phyloP scores from a whole-genome alignment of 2,888 invertebrate species.

The Erebia ligea region DNA sequence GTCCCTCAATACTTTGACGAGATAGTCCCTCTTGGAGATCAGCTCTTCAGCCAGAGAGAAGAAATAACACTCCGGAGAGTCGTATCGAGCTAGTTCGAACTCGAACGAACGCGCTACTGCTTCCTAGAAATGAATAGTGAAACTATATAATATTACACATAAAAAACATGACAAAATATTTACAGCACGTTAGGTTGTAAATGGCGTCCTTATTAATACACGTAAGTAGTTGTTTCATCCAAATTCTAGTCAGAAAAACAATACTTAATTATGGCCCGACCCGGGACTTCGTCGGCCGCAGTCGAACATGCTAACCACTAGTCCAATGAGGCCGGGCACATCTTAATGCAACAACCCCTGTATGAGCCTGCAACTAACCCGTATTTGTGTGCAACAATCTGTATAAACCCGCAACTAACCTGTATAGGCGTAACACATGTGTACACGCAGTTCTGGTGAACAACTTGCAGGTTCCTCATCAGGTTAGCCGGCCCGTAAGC shows the following conservation, averaged over 20 bases:
- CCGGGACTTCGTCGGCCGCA: no score
- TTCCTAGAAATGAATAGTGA: conserved; percentile 85
- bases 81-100: conserved; percentile 87
- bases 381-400: not conserved
- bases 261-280: no score
- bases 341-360: no score
- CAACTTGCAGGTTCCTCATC: conserved; percentile 90
- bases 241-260: no score
- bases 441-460: conserved; percentile 97
- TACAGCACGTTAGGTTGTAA: no score
- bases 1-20: conserved; percentile 88
- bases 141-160: no score
- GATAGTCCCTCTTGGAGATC: conserved; percentile 89
- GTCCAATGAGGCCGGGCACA: no score
- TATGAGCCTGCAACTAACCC: no score
- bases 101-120: conserved; percentile 96
- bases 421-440: conserved; percentile 95
- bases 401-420: conserved; percentile 50
- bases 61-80: conserved; percentile 92
- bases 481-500: conserved; percentile 94
- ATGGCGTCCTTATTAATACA: no score
- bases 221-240: no score
- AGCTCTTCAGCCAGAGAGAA: conserved; percentile 89
- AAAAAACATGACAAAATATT: no score
- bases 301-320: no score